Evolutionary conservation across 2,113 vertebrate species (phyloP).

Genomic region (Dasyornis broadbenti): DNA sequence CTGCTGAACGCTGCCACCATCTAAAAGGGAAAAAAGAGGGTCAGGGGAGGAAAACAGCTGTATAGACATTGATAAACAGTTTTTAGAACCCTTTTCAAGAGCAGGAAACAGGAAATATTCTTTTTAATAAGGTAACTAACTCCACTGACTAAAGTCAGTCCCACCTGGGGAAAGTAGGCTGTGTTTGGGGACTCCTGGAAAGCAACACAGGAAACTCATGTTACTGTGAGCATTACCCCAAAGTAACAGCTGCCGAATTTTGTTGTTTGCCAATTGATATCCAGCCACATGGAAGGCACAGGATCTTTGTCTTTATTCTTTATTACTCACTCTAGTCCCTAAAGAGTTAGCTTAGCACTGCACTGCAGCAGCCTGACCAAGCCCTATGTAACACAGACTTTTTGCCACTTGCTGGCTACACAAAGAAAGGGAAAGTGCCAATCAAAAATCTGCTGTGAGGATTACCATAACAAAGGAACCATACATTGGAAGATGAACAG

Average conservation of each 20-base stretch:
- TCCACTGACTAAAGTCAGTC: neutral
- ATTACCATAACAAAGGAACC: neutral
- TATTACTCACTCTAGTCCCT: neutral
- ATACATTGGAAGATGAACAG: neutral
- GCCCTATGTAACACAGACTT: accelerated
- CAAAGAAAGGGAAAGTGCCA: neutral
- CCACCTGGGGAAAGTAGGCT: neutral
- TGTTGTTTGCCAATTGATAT: neutral
- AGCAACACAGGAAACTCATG: neutral
- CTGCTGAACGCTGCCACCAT: neutral
- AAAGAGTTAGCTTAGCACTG: neutral
- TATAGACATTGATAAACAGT: neutral
- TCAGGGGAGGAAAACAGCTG: neutral
- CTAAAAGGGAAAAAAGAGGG: neutral
- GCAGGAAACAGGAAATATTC: neutral
- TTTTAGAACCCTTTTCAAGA: neutral
- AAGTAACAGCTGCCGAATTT: neutral
- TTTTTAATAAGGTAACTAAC: neutral
- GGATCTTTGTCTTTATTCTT: neutral
- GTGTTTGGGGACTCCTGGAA: neutral
- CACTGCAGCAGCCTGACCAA: neutral
- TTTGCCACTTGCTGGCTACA: neutral
- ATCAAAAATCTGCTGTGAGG: neutral
- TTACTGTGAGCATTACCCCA: neutral
- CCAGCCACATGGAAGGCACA: neutral